Base-by-base conservation (phyloP, 2,113 vertebrate species). In the Galemys pyrenaicus region DNA sequence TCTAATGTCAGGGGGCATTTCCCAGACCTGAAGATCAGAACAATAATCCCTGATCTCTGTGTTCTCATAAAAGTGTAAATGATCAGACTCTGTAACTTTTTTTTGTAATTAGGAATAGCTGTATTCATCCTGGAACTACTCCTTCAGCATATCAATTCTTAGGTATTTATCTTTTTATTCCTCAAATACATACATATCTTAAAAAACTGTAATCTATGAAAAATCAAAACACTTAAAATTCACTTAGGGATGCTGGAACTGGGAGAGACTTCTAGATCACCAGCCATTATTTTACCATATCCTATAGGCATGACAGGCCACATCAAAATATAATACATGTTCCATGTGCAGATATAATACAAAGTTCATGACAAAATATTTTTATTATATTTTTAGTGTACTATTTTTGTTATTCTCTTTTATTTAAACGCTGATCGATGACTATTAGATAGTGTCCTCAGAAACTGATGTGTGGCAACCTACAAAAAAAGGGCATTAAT, bases 21-120 rank as follows among this genome's bases (percentile, higher is more conserved):
- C 77, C 81, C 68, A 9, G 78, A 51, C 30, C 64, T 94, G 60
- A 85, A 22, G 54, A 73, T 95, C 44, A 81, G 39, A 91, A 67
- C 15, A 56, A 56, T 68, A 90, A 87, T 81, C 62, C 78, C 41
- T 28, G 54, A 32, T 84, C 65, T 70, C 51, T 44, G 11, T 28
- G 37, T 41, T 58, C 12, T 60, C 58, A 41, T 10, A 81, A 2
- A 94, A 17, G 54, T 11, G 58, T 84, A 81, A 83, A 83, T 87
- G n/a, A 93, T 54, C 84, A 75, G 65, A 70, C 10, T 71, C 64
- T 62, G 32, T 80, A n/a, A n/a, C n/a, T n/a, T n/a, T n/a, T n/a
- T n/a, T n/a, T n/a, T n/a, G n/a, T n/a, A 92, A 84, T 77, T 67
- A 95, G 24, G 9, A 90, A 93, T 85, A 87, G 93, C 83, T 80